Evolutionary conservation across 2,888 invertebrate genomes (phyloP).

Genomic region (Folsomia candida): DNA sequence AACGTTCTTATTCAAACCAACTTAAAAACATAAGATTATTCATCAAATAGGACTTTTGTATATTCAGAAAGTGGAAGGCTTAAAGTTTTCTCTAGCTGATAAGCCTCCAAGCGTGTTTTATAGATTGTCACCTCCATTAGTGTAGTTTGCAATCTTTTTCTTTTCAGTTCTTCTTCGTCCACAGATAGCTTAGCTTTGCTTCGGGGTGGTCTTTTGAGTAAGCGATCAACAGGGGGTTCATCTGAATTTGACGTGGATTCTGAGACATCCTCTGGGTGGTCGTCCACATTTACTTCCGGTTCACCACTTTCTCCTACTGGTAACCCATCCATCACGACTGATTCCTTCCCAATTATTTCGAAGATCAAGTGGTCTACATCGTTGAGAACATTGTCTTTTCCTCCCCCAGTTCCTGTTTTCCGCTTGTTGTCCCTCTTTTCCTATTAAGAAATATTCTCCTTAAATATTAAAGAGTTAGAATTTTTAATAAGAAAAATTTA

Average conservation of each 20-base stretch:
- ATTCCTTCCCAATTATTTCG: constrained; percentile 1
- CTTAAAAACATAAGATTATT: neutral
- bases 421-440: neutral
- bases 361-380: neutral
- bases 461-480: too few species aligned
- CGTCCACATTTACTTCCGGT: too few species aligned
- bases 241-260: too few species aligned
- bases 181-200: too few species aligned
- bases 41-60: neutral
- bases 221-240: too few species aligned
- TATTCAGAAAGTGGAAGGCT: neutral
- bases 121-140: neutral
- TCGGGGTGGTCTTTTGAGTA: too few species aligned
- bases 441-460: too few species aligned
- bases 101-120: neutral
- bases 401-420: neutral
- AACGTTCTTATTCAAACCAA: neutral
- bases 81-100: neutral
- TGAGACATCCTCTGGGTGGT: too few species aligned
- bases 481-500: too few species aligned
- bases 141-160: neutral
- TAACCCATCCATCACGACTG: constrained; percentile 2
- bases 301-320: constrained; percentile 4
- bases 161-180: too few species aligned
- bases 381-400: neutral